Conservation (phyloP, 2,113 vertebrate genomes). For the Hypomesus transpacificus region DNA sequence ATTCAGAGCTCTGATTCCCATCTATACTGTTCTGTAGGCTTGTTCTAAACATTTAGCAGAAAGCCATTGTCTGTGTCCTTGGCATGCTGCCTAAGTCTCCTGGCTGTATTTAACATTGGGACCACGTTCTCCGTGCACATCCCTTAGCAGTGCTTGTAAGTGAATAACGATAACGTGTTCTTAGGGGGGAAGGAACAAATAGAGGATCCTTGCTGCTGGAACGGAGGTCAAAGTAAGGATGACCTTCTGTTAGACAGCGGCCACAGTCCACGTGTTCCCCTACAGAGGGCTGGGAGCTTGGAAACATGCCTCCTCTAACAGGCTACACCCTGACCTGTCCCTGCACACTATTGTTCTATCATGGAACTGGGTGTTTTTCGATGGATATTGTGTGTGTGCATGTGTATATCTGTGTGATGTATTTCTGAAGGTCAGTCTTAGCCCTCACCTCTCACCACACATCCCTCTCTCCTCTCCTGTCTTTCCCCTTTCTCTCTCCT, state of each 20-base stretch:
- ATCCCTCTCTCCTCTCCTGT: no score
- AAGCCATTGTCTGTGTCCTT: constrained; percentile 35
- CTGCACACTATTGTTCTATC: neutral
- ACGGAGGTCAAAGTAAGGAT: constrained; percentile 46
- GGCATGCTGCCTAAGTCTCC: constrained; percentile 38
- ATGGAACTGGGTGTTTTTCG: constrained; percentile 9
- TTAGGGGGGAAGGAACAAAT: constrained; percentile 51
- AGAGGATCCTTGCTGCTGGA: constrained; percentile 35
- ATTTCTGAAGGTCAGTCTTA: neutral
- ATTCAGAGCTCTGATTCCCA: neutral
- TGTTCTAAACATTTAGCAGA: constrained; percentile 44
- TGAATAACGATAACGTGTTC: constrained; percentile 57
- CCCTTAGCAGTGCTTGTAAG: constrained; percentile 37
- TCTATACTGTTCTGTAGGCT: constrained; percentile 27
- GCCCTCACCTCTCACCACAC: no score
- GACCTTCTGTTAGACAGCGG: constrained; percentile 35
- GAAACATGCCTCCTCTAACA: neutral
- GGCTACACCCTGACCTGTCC: neutral
- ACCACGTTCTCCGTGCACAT: neutral
- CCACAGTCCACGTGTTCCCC: neutral
- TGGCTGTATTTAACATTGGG: constrained; percentile 42
- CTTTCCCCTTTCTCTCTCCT: no score
- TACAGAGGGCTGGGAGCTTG: neutral
- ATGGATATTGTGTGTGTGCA: constrained; percentile 9
- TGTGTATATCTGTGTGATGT: neutral